Base-by-base conservation (phyloP, 1,140 invertebrate genomes). In the Drosophila baimaii region DNA sequence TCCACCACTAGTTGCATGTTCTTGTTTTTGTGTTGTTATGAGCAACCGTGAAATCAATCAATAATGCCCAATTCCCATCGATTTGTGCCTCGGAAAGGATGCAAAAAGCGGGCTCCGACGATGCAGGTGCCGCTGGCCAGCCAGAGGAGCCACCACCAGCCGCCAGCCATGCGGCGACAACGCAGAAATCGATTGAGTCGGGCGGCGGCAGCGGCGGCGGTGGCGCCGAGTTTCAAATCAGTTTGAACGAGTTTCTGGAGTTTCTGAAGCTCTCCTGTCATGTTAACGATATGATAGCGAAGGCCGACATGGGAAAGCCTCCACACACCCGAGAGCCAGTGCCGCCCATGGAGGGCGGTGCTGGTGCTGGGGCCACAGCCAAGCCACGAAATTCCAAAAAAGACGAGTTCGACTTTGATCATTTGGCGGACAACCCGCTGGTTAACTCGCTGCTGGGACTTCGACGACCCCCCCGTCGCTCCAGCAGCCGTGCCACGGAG, bases 251-350 rank as follows among this genome's bases (percentile, higher is more conserved):
- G 44, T 92, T 92, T 80, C 68, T 92, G 39, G 82, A 92, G 57
- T 92, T 92, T 78, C 57, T 92, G 27, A 92, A 92, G 76, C 71
- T 92, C 47, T 91, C 90, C 41, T 92, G 91, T 76, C 88, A 91
- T 62, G 90, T 92, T 7, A 91, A 92, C 73, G 91, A 92, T 69
- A 90, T 91, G 79, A 91, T 90, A 73, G 65, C 86, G 39, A 78
- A 85, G 69, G 68, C 68, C 12, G 86, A 90, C 33, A 80, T 78
- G 59, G 59, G 33, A 33, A 90, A 84, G 49, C 51, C 73, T 54
- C 47, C 65, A 43, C 65, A 80, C n/a, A 80, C 58, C 23, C 66
- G 84, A 44, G 81, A 90, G 41, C 73, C 81, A 13, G 64, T 84
- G 47, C 86, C 85, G 21, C 85, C 84, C 1, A 65, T 76, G 31